Base-by-base conservation (phyloP, 2,888 invertebrate species). In the Tenthredo scrophulariae region DNA sequence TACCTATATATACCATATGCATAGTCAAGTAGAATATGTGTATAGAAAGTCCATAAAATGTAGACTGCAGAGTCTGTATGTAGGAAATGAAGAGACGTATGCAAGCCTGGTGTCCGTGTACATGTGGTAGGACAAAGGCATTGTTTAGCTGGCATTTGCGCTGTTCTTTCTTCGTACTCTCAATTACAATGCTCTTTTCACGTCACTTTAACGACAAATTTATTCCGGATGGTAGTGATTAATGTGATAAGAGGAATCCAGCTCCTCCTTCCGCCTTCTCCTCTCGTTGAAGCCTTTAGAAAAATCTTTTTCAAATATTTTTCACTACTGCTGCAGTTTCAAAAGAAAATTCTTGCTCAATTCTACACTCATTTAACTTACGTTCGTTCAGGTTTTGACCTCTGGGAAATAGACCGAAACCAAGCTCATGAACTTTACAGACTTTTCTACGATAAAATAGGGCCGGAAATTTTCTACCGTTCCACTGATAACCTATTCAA, bases 111-210 rank as follows among this genome's bases (percentile, higher is more conserved):
- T 22, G 62, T 80, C 62, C 50, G 37, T 40, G 37, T 40, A 62
- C 40, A 37, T 77, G 46, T 37, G 77, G 18, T 15, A 62, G 29
- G 58, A 80, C 80, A 80, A 80, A 80, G 62, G 58, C 58, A 80
- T 80, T 58, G 80, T 80, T 62, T 62, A 80, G 80, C 80, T 37
- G 80, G 37, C 80, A 62, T 62, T 58, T 54, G 77, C 29, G 50
- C 46, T 7, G 62, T 80, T 62, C 80, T 80, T 80, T 80, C 80
- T 37, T 80, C 80, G 62, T 58, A 62, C 62, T 40, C 80, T 62
- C 80, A 80, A 80, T 80, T 80, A 80, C 62, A 80, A 80, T 80
- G 80, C 80, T 58, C 80, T 80, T 80, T 80, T 80, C 62, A 80
- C 40, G 62, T 58, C 62, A 62, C 40, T 80, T 29, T 62, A 54